phyloP scores from a whole-genome alignment of 2,113 vertebrate genomes.

The Catharus minimus region DNA sequence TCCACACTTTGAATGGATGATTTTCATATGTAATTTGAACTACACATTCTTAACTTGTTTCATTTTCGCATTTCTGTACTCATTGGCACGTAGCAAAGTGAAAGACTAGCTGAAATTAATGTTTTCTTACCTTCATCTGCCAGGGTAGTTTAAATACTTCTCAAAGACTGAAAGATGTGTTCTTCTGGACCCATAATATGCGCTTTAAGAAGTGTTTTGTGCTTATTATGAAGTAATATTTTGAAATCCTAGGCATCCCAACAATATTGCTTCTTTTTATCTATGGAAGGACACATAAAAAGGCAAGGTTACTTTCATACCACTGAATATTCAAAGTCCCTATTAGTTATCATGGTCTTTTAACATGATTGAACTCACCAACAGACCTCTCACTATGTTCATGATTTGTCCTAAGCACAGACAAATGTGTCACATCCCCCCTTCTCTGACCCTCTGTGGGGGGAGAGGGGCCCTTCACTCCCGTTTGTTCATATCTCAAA shows the following conservation, averaged over 20 bases:
- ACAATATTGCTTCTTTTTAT: conserved; percentile 12
- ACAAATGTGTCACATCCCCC: background rate
- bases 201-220: conserved; percentile 20
- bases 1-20: conserved; percentile 31
- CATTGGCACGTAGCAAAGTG: conserved; percentile 15
- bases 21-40: conserved; percentile 50
- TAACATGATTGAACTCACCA: background rate
- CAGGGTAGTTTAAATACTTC: conserved; percentile 12
- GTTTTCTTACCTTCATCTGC: conserved; percentile 50
- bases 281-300: conserved; percentile 9
- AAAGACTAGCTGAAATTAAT: conserved; percentile 27
- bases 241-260: conserved; percentile 45
- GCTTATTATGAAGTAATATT: conserved; percentile 7
- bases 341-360: conserved; percentile 37
- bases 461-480: fast-evolving
- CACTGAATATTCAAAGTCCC: conserved; percentile 27
- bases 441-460: background rate
- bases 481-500: background rate
- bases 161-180: background rate
- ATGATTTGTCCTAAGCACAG: background rate
- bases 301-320: conserved; percentile 14
- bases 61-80: conserved; percentile 54
- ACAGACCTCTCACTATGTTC: background rate
- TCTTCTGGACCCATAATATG: background rate
- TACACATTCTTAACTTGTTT: conserved; percentile 56